Base-by-base conservation (phyloP, 2,888 invertebrate species). In the Cataglyphis cursor region DNA sequence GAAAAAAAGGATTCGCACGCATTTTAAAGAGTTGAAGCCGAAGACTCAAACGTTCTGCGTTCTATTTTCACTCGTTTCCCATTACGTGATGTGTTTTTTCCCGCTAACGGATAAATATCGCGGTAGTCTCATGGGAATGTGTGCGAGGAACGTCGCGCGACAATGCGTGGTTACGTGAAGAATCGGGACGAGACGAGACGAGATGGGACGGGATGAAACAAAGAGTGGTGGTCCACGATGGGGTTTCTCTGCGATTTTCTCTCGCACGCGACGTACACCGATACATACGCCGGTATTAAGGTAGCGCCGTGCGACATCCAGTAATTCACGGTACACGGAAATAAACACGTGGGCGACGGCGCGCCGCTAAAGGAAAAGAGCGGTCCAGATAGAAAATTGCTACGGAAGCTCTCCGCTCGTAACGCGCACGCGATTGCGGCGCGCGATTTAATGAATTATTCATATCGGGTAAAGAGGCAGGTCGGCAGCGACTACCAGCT, bases 371-470 rank as follows among this genome's bases (percentile, higher is more conserved):
- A 82, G 44, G 31, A 65, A 66, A 44, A n/a, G 2, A 61, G 62
- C 61, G 76, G 28, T 18, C 8, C 31, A 70, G 68, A 83, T 84
- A 86, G 72, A 70, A 88, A 88, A 88, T 85, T 75, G 70, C 72
- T 83, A 70, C 65, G 80, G 85, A 90, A 51, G 8, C 51, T 35
- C 54, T 54, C 83, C 35, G 35, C 64, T 68, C 21, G 75, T 44
- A 61, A 31, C n/a, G 9, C n/a, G 15, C 28, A 28, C n/a, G 48
- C n/a, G 41, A 38, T 48, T 9, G 70, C 68, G 61, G 3, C 57
- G 64, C 41, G 68, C 76, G 9, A 0, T 48, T n/a, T 0, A 59
- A 72, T 90, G 80, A 86, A 90, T 90, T 86, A 90, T 90, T 90
- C 85, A 90, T 76, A n/a, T n/a, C 10, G 12, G 73, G 15, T 62